Evolutionary conservation across 1,140 invertebrate genomes (phyloP).

Genomic region (Trichonephila clavata): DNA sequence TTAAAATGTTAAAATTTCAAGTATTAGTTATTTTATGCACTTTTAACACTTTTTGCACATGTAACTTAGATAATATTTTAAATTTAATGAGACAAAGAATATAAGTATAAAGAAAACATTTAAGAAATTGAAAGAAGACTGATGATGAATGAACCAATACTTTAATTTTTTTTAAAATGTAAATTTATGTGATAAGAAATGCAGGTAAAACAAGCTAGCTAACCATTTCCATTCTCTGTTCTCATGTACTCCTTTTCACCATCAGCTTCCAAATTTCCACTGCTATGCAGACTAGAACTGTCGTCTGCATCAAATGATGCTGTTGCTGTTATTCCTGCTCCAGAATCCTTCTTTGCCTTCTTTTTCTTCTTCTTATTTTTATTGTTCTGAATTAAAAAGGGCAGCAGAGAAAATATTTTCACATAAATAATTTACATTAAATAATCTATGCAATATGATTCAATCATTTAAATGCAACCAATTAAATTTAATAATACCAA

Average conservation of each 20-base stretch:
- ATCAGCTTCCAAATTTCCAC: conserved; percentile 67
- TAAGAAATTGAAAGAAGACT: no score
- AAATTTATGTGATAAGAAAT: not conserved
- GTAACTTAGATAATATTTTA: no score
- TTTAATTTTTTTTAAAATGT: no score
- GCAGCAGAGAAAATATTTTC: not conserved
- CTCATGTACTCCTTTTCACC: conserved; percentile 47
- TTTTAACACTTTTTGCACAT: no score
- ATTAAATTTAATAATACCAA: no score
- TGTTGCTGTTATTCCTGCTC: not conserved
- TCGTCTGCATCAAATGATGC: conserved; percentile 74
- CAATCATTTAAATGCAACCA: no score
- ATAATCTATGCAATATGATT: no score
- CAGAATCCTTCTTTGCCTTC: conserved; percentile 23
- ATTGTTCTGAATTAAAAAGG: conserved; percentile 12
- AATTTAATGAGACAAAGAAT: no score
- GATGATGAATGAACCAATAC: no score
- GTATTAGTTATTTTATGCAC: no score
- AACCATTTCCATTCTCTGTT: conserved; percentile 63
- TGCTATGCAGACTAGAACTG: conserved; percentile 68
- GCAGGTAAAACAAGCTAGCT: not conserved
- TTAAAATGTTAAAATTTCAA: no score
- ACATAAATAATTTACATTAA: not conserved
- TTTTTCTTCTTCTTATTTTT: conserved; percentile 74
- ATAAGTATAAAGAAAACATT: no score